A percentile compares a stretch with the other conserved stretches of the same genome.
phyloP scores from a whole-genome alignment of 2,113 vertebrate genomes.

The Apteryx owenii region DNA sequence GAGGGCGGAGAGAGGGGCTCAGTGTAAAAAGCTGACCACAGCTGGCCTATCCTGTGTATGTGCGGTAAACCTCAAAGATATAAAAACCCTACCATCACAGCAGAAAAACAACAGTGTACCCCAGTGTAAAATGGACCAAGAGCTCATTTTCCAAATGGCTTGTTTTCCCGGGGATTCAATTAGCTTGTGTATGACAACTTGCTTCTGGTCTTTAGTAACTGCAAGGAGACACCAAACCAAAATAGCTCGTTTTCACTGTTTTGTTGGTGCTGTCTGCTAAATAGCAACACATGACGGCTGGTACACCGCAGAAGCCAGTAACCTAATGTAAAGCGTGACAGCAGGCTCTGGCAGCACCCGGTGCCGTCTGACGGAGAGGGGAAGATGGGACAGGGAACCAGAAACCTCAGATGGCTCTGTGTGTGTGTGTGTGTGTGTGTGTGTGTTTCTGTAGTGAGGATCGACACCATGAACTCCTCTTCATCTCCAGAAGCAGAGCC shows the following conservation, averaged over 20 bases:
- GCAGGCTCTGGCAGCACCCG: background rate
- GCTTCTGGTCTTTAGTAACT: conserved; percentile 39
- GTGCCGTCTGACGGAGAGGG: background rate
- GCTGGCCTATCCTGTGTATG: background rate
- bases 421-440: too few species aligned
- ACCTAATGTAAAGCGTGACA: background rate
- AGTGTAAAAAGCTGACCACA: background rate
- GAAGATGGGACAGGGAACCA: background rate
- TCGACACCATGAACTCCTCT: too few species aligned
- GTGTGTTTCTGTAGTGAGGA: too few species aligned
- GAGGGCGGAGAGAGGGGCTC: background rate
- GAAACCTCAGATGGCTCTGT: background rate
- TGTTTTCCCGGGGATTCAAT: conserved; percentile 24
- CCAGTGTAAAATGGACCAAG: background rate
- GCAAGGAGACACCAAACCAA: conserved; percentile 37
- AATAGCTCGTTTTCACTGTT: conserved; percentile 21
- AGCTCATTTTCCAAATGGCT: conserved; percentile 29
- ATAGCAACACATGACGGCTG: background rate
- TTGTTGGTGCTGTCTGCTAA: conserved; percentile 19
- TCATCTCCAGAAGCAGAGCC: background rate
- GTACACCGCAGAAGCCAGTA: conserved; percentile 28
- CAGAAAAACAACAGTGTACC: background rate
- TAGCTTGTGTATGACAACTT: background rate
- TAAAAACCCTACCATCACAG: background rate
- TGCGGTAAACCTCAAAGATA: background rate